Base-by-base conservation (phyloP, 2,113 vertebrate genomes). In the Zosterops lateralis region DNA sequence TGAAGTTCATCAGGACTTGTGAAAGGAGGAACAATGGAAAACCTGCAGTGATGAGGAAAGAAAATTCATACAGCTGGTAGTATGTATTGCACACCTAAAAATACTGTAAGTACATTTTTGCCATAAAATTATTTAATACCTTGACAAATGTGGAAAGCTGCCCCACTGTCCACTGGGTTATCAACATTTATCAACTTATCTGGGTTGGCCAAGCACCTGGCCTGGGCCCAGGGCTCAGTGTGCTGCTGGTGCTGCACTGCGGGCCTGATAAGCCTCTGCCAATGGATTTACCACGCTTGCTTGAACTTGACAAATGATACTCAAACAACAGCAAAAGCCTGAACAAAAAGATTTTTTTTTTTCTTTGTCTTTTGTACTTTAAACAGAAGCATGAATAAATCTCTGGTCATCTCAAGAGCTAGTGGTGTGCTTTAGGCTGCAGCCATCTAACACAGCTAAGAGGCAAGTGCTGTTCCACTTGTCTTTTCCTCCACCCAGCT, bases 291-390 rank as follows among this genome's bases (percentile, higher is more conserved):
- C 67, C 65, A 70, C 1, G 36, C 94, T 85, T 83, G 73, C 79
- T 73, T 96, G 82, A 93, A 86, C 87, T 95, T 84, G 90, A 93
- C 60, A 94, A 95, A 90, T 38, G 66, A 90, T 65, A 94, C 68
- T 90, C 95, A 71, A 89, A 83, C 79, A 94, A 72, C 25, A 58
- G 28, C 62, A 74, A 36, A 47, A 86, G 62, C 54, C 84, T 77
- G 42, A 90, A 87, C 62, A 84, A 89, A 80, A 80, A 42, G 5
- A 14, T 6, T 6, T 68, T 38, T 34, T 34, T 34, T 16, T 48
- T 48, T 14, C 5, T 16, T 14, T 60, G 60, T n/a, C 22, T 61
- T 71, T 88, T 92, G 50, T 86, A 89, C 93, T 92, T 88, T 85
- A 78, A 84, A 45, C 48, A 75, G 87, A 86, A 79, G 60, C 74